Percentiles rank a stretch among this genome's conserved stretches.
Conservation (phyloP, 2,888 invertebrate species). For the Elysia crispata region DNA sequence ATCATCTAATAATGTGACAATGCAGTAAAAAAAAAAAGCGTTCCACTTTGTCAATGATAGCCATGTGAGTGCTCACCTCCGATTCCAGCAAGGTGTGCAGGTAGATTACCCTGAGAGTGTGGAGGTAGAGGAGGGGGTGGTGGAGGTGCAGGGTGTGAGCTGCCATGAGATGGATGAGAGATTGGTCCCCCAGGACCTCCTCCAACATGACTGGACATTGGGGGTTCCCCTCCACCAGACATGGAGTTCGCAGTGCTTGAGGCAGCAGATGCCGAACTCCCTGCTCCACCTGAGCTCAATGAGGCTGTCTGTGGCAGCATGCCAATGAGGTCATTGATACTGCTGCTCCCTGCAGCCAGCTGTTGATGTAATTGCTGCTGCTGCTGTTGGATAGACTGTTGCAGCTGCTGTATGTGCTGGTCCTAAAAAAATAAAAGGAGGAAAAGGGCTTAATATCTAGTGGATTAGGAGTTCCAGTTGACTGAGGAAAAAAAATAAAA, state of each 20-base stretch:
- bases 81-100: not conserved
- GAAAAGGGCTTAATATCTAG: no score
- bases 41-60: not conserved
- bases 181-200: not conserved
- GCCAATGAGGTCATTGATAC: constrained; percentile 47
- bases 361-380: constrained; percentile 49
- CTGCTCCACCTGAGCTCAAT: constrained; percentile 10
- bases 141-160: not conserved
- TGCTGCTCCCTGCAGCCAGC: constrained; percentile 46
- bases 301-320: constrained; percentile 48
- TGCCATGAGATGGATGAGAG: not conserved
- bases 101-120: not conserved
- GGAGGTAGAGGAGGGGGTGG: not conserved
- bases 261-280: not conserved
- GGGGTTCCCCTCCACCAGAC: not conserved
- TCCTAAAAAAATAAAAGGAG: no score
- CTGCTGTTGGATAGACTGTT: constrained; percentile 48
- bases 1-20: no score
- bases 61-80: not conserved
- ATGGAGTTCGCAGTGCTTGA: not conserved
- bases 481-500: no score
- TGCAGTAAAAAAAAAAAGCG: not conserved
- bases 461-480: no score
- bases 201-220: constrained; percentile 11
- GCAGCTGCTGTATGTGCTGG: constrained; percentile 48